Percentiles rank a stretch among this genome's conserved stretches.
Evolutionary conservation across 2,797 vertebrate genomes (phyloP).

Genomic region (Cynodonichthys magdalenae): DNA sequence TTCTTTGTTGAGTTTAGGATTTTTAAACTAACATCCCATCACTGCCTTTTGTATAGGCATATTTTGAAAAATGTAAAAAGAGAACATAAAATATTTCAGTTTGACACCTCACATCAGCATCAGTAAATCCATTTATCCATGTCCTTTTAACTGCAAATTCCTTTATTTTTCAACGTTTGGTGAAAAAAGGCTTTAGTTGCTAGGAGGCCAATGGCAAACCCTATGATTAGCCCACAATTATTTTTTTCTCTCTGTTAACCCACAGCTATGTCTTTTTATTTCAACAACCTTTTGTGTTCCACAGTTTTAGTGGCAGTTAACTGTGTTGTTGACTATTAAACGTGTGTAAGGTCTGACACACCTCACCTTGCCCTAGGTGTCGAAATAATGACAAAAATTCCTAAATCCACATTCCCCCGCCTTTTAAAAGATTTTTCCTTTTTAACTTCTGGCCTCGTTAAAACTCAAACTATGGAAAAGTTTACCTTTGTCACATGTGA

Average conservation of each 20-base stretch:
- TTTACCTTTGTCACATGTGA: not conserved
- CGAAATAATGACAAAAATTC: slow-evolving; percentile 5
- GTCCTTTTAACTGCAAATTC: slow-evolving; percentile 20
- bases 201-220: slow-evolving; percentile 9
- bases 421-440: not conserved
- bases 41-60: slow-evolving; percentile 5
- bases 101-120: slow-evolving; percentile 10
- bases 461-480: slow-evolving; percentile 1
- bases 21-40: slow-evolving; percentile 50
- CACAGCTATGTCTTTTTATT: slow-evolving; percentile 8
- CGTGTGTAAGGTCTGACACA: not conserved
- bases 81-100: slow-evolving; percentile 6
- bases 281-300: slow-evolving; percentile 8
- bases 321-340: slow-evolving; percentile 12
- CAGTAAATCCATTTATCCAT: slow-evolving; percentile 18
- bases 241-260: slow-evolving; percentile 6
- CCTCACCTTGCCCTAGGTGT: not conserved
- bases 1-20: slow-evolving; percentile 45
- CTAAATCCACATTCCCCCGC: not conserved
- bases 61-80: slow-evolving; percentile 17
- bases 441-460: slow-evolving; percentile 2
- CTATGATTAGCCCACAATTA: slow-evolving; percentile 20
- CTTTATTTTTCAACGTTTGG: slow-evolving; percentile 12
- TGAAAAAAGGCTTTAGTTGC: slow-evolving; percentile 4
- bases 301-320: slow-evolving; percentile 4